Evolutionary conservation across 1,140 invertebrate species (phyloP).

Genomic region (Daktulosphaira vitifoliae): DNA sequence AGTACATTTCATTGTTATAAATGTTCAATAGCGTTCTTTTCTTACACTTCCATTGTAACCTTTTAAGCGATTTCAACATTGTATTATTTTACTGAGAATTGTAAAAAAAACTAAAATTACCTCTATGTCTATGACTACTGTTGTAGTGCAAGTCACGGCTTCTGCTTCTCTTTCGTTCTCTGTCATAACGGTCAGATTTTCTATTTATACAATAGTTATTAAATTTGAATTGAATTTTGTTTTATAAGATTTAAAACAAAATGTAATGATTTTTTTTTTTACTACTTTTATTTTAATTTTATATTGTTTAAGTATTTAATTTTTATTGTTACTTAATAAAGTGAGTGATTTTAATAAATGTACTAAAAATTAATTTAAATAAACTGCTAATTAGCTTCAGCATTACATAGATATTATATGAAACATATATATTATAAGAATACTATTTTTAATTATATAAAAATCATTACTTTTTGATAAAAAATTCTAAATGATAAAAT

Average conservation of each 20-base stretch:
- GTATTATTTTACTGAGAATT: background rate
- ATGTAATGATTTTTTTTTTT: no score
- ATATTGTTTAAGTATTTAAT: no score
- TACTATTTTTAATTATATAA: no score
- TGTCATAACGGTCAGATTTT: slow-evolving; percentile 20
- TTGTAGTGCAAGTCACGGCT: background rate
- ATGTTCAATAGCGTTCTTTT: slow-evolving; percentile 10
- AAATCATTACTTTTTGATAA: background rate
- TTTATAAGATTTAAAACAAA: no score
- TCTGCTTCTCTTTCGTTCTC: slow-evolving; percentile 16
- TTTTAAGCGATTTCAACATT: background rate
- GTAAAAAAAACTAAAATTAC: background rate
- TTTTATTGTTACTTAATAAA: no score
- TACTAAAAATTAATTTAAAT: no score
- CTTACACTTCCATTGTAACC: slow-evolving; percentile 11
- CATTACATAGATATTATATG: no score
- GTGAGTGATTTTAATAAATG: no score
- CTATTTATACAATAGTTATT: background rate
- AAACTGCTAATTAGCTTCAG: no score
- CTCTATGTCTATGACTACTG: slow-evolving; percentile 25
- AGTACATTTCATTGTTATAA: background rate
- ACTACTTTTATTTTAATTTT: no score
- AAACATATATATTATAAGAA: no score
- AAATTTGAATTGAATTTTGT: no score
- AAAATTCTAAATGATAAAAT: background rate